phyloP scores from a whole-genome alignment of 1,140 invertebrate genomes.

The Rhizoglyphus robini region DNA sequence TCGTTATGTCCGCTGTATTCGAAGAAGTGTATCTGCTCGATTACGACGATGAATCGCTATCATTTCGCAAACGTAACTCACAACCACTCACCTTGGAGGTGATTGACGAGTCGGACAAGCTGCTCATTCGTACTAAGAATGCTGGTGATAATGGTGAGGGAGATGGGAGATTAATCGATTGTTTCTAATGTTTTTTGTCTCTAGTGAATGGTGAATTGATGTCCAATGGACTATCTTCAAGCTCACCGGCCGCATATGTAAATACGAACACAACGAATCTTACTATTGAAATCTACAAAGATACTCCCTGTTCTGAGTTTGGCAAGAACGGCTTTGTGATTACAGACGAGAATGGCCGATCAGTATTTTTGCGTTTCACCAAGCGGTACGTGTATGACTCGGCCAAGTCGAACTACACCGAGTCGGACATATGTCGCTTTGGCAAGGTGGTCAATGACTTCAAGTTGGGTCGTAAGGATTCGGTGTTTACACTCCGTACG shows the following conservation, averaged over 20 bases:
- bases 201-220: background rate
- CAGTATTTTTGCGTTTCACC: slow-evolving; percentile 21
- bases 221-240: background rate
- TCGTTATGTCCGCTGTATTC: slow-evolving; percentile 1
- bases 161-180: background rate
- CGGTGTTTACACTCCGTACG: slow-evolving; percentile 86
- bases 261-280: too few relatives aligned
- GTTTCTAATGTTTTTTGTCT: background rate
- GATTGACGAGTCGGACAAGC: slow-evolving; percentile 25
- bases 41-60: background rate
- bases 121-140: slow-evolving; percentile 23
- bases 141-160: slow-evolving; percentile 1
- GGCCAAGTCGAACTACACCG: background rate
- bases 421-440: slow-evolving; percentile 10
- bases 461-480: slow-evolving; percentile 33
- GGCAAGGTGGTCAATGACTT: slow-evolving; percentile 25
- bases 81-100: slow-evolving; percentile 22
- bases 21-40: slow-evolving; percentile 13
- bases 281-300: slow-evolving; percentile 24
- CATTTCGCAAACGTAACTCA: background rate
- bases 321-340: slow-evolving; percentile 24
- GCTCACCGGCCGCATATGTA: background rate
- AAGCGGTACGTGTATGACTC: background rate
- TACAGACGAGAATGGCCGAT: slow-evolving; percentile 18
- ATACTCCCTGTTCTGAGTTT: slow-evolving; percentile 24